Conservation (phyloP, 2,888 invertebrate species). For the Trachelus troglodyta region DNA sequence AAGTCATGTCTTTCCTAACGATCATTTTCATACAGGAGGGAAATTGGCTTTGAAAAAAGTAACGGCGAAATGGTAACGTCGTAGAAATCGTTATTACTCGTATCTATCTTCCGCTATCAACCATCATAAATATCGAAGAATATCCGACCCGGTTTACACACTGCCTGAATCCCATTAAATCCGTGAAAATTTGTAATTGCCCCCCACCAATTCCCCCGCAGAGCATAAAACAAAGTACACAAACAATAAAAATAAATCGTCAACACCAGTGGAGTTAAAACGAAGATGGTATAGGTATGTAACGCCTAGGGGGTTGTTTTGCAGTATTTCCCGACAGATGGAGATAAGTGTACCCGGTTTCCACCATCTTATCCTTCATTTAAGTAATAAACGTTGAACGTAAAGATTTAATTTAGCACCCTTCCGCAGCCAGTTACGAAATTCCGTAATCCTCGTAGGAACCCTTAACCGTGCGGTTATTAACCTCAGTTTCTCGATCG, state of each 20-base stretch:
- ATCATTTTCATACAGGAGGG: background rate
- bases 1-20: background rate
- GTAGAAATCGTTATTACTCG: background rate
- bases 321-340: background rate
- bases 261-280: background rate
- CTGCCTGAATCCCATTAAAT: background rate
- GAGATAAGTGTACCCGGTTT: background rate
- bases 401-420: background rate
- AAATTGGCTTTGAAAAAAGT: background rate
- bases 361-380: background rate
- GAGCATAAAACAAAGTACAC: background rate
- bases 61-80: background rate
- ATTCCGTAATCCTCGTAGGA: background rate
- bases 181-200: background rate
- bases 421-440: background rate
- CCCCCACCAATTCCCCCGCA: no score
- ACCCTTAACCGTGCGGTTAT: background rate
- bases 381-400: background rate
- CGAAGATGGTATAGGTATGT: background rate
- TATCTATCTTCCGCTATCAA: background rate
- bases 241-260: background rate
- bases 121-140: background rate
- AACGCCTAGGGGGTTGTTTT: background rate
- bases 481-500: background rate
- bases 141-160: background rate